These are phyloP conservation scores for Tor tambroides DNA, from an alignment of 2,113 vertebrate genomes.

Conservation along the genomic window DNA sequence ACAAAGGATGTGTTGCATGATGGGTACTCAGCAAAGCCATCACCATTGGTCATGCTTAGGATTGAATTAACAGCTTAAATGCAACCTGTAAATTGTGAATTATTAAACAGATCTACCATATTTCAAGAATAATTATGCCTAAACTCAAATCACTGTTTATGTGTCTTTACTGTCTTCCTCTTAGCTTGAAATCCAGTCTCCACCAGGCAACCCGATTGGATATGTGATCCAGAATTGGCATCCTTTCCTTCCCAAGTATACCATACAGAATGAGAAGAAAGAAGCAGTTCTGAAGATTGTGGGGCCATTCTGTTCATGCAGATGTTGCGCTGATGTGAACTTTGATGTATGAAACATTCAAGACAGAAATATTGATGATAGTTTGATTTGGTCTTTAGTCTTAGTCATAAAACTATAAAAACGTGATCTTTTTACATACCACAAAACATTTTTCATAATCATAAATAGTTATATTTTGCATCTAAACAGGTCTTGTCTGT, in stretches of 20 bases:
- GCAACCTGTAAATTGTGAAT: background rate
- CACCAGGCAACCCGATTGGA: constrained; percentile 79
- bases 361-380: too few relatives aligned
- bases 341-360: too few relatives aligned
- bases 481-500: constrained; percentile 61
- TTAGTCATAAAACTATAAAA: too few relatives aligned
- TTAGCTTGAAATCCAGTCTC: constrained; percentile 83
- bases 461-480: background rate
- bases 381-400: background rate
- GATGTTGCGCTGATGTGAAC: too few relatives aligned
- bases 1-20: too few relatives aligned
- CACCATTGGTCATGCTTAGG: background rate
- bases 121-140: background rate
- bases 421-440: constrained; percentile 61
- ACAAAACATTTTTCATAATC: background rate
- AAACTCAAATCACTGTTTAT: background rate
- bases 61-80: background rate
- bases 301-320: too few relatives aligned
- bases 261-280: constrained; percentile 77
- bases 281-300: constrained; percentile 56
- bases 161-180: background rate
- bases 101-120: background rate
- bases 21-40: background rate
- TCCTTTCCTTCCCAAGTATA: constrained; percentile 78
- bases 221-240: constrained; percentile 85